A percentile compares a stretch with the other conserved stretches of the same genome.
phyloP scores from a whole-genome alignment of 2,797 vertebrate genomes.

The Antrozous pallidus region DNA sequence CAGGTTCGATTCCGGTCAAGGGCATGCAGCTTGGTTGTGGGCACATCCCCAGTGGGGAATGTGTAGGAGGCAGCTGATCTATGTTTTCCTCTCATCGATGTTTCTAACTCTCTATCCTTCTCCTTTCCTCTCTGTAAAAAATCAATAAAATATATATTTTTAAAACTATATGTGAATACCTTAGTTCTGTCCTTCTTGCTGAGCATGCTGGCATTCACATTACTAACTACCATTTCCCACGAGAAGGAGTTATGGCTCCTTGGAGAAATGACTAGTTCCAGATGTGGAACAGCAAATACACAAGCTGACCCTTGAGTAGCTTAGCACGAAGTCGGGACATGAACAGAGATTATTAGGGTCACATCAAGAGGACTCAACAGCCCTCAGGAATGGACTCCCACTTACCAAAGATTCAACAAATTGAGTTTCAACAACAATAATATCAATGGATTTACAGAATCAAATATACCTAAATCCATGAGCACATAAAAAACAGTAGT shows the following conservation, averaged over 20 bases:
- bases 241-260: neutral
- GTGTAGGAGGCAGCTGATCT: too few relatives aligned
- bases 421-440: neutral
- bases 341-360: neutral
- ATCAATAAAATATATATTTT: too few relatives aligned
- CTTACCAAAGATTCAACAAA: neutral
- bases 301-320: neutral
- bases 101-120: too few relatives aligned
- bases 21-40: too few relatives aligned
- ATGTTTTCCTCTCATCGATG: too few relatives aligned
- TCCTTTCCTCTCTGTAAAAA: too few relatives aligned
- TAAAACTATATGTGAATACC: neutral
- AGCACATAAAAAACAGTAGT: neutral
- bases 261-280: conserved; percentile 32
- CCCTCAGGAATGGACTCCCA: neutral
- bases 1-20: too few relatives aligned
- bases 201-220: neutral
- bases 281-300: neutral
- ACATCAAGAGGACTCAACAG: neutral
- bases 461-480: neutral
- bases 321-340: neutral
- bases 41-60: too few relatives aligned
- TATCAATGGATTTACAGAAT: neutral
- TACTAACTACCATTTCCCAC: neutral
- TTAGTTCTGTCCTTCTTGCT: neutral